Evolutionary conservation across 2,113 vertebrate species (phyloP).

Genomic region (Sinocyclocheilus rhinocerous): DNA sequence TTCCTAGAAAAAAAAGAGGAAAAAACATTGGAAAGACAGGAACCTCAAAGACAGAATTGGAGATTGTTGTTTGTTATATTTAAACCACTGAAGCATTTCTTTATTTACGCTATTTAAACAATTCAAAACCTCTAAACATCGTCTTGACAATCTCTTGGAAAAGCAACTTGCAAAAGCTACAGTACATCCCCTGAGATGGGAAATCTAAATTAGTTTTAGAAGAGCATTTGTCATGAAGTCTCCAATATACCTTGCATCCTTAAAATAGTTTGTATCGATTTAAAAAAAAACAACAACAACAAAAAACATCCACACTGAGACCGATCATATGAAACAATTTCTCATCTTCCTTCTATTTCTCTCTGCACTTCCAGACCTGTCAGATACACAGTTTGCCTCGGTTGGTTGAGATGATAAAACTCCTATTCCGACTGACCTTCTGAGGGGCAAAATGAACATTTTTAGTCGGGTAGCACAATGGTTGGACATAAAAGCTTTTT

Average conservation of each 20-base stretch:
- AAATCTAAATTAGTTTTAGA: slow-evolving; percentile 7
- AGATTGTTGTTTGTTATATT: not conserved
- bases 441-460: not conserved
- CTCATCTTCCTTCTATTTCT: not conserved
- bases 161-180: not conserved
- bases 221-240: not conserved
- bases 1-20: not conserved
- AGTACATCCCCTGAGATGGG: not conserved
- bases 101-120: not conserved
- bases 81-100: not conserved
- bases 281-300: not conserved
- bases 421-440: slow-evolving; percentile 41
- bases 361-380: not conserved
- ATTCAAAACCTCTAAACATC: not conserved
- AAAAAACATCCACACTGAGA: not conserved
- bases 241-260: not conserved
- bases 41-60: not conserved
- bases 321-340: not conserved
- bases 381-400: slow-evolving; percentile 3
- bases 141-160: not conserved
- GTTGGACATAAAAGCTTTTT: slow-evolving; percentile 26
- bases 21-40: not conserved
- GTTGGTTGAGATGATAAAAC: slow-evolving; percentile 6
- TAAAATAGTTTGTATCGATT: slow-evolving; percentile 10
- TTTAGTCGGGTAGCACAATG: not conserved